Percentiles rank a stretch among this genome's conserved stretches.
These are phyloP conservation scores for Euphydryas editha DNA, from an alignment of 2,888 invertebrate species.

Conservation along the genomic window DNA sequence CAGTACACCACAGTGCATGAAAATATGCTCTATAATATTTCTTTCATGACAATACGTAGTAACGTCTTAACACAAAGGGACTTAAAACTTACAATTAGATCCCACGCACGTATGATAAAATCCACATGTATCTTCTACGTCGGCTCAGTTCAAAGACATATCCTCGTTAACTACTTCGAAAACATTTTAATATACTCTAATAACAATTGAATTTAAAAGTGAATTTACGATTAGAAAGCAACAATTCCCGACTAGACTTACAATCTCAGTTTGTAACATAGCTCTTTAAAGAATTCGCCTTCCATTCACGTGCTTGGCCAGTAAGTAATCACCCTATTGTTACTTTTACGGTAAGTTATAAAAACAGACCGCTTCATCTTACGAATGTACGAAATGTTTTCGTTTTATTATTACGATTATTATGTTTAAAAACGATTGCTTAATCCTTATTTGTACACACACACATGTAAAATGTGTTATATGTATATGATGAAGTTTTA, in stretches of 20 bases:
- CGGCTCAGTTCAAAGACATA: no score
- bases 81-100: no score
- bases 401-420: slow-evolving; percentile 23
- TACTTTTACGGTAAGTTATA: slow-evolving; percentile 42
- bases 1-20: no score
- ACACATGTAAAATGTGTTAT: not conserved
- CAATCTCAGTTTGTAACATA: slow-evolving; percentile 32
- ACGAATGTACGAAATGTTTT: slow-evolving; percentile 6
- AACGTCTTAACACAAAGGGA: no score
- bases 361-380: slow-evolving; percentile 31
- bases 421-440: slow-evolving; percentile 5
- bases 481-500: not conserved
- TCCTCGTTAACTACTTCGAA: not conserved
- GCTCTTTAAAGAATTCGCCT: slow-evolving; percentile 33
- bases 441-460: not conserved
- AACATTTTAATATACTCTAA: not conserved
- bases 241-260: slow-evolving; percentile 5
- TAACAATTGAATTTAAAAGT: not conserved
- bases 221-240: slow-evolving; percentile 9
- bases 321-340: slow-evolving; percentile 47
- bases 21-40: no score
- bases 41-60: no score
- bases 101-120: no score
- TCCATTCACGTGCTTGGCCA: slow-evolving; percentile 34
- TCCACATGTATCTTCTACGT: no score